A percentile compares a stretch with the other conserved stretches of the same genome.
These are phyloP conservation scores for Pristiophorus japonicus DNA, from an alignment of 2,113 vertebrate genomes.

Conservation along the genomic window DNA sequence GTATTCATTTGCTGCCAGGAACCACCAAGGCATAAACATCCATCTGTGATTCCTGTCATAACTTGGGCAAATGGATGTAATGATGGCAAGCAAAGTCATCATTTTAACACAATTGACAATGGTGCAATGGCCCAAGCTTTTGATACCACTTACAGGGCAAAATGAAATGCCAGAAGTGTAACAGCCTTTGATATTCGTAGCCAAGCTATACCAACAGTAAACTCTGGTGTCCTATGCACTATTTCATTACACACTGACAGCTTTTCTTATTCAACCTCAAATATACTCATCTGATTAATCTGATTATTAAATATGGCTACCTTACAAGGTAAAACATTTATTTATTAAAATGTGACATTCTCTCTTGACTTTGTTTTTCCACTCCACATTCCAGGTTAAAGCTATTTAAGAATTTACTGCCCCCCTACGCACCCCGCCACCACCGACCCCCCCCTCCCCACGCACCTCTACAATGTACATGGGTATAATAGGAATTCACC, in stretches of 20 bases:
- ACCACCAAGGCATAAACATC: background rate
- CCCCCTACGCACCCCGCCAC: too few relatives aligned
- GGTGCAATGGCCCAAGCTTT: background rate
- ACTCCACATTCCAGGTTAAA: background rate
- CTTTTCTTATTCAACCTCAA: background rate
- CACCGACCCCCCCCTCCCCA: too few relatives aligned
- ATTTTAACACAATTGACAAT: background rate
- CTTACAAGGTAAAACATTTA: background rate
- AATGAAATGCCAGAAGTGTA: background rate
- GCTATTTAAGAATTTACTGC: background rate
- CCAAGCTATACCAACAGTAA: background rate
- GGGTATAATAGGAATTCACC: background rate
- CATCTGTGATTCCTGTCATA: background rate
- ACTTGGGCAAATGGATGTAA: background rate
- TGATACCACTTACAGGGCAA: background rate
- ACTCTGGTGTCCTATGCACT: background rate
- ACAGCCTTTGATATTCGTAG: background rate
- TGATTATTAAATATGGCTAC: background rate
- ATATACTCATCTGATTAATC: background rate
- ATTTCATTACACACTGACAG: background rate
- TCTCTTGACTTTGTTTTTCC: background rate
- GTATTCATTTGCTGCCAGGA: background rate
- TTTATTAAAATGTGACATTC: background rate
- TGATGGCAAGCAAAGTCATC: background rate
- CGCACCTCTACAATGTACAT: background rate